phyloP scores from a whole-genome alignment of 1,140 invertebrate species.

The Spodoptera litura region DNA sequence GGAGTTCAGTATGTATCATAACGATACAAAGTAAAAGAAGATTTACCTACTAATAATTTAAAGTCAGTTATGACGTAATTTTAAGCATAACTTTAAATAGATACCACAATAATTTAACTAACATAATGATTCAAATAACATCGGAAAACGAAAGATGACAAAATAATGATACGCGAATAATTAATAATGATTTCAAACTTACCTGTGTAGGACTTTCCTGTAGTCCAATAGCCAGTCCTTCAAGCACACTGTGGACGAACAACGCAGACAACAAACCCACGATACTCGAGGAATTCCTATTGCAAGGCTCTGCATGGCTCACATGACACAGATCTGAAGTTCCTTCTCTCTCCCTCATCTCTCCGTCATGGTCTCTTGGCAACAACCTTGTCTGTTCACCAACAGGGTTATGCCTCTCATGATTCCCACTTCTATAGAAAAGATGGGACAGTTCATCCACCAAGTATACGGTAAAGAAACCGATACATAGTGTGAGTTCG shows the following conservation, averaged over 20 bases:
- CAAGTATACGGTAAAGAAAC: constrained; percentile 93
- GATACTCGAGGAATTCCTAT: constrained; percentile 85
- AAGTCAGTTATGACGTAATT: too few species aligned
- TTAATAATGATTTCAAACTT: constrained; percentile 14
- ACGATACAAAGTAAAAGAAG: too few species aligned
- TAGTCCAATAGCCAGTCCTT: constrained; percentile 94
- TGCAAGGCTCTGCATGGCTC: constrained; percentile 88
- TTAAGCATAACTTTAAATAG: too few species aligned
- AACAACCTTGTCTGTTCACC: constrained; percentile 67
- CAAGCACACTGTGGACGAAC: constrained; percentile 92
- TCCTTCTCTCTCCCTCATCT: constrained; percentile 71
- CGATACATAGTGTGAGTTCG: constrained; percentile 90
- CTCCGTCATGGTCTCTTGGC: constrained; percentile 59
- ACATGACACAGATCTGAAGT: constrained; percentile 88
- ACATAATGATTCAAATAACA: too few species aligned
- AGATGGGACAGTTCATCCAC: constrained; percentile 91
- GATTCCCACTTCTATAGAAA: constrained; percentile 83
- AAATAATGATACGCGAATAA: too few species aligned
- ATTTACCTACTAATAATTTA: too few species aligned
- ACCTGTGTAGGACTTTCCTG: constrained; percentile 88
- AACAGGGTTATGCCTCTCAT: constrained; percentile 65
- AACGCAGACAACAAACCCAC: constrained; percentile 90
- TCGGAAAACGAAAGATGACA: too few species aligned
- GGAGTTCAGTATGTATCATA: too few species aligned
- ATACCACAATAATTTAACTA: too few species aligned